phyloP scores from a whole-genome alignment of 2,888 invertebrate genomes.

The Priocnemis perturbator region DNA sequence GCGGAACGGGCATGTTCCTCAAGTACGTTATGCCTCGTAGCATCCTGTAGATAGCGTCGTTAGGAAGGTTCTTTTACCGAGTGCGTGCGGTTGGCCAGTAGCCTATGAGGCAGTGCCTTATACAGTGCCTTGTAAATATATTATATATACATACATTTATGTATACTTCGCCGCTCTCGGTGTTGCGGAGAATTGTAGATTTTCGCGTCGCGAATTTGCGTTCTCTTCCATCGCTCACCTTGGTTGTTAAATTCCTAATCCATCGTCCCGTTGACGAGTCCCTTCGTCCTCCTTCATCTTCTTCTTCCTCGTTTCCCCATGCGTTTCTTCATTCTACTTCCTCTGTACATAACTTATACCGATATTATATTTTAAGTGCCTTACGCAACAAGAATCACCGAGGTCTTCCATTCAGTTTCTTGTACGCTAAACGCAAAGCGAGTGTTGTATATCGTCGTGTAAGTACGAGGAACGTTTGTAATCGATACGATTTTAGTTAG shows the following conservation, averaged over 20 bases:
- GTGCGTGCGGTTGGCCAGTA: constrained; percentile 64
- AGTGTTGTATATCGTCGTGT: constrained; percentile 44
- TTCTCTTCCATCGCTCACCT: neutral
- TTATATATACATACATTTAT: constrained; percentile 1
- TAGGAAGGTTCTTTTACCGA: constrained; percentile 15
- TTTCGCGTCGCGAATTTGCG: constrained; percentile 11
- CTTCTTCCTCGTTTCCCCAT: neutral
- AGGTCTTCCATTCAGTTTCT: constrained; percentile 74
- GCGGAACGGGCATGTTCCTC: constrained; percentile 13
- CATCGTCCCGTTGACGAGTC: constrained; percentile 1
- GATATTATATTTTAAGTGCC: constrained; percentile 71
- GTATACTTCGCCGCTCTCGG: constrained; percentile 5
- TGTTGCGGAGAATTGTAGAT: constrained; percentile 9
- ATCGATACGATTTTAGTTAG: constrained; percentile 46
- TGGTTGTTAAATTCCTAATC: neutral
- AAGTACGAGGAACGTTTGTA: constrained; percentile 48
- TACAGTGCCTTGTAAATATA: constrained; percentile 70
- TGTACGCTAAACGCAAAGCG: constrained; percentile 60
- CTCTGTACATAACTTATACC: constrained; percentile 54
- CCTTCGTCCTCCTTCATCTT: neutral
- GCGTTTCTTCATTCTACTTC: constrained; percentile 19
- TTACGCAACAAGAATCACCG: constrained; percentile 75
- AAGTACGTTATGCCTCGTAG: neutral
- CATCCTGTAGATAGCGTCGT: neutral
- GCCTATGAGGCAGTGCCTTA: constrained; percentile 69